Evolutionary conservation across 2,113 vertebrate species (phyloP).

Genomic region (Scartelaos histophorus): DNA sequence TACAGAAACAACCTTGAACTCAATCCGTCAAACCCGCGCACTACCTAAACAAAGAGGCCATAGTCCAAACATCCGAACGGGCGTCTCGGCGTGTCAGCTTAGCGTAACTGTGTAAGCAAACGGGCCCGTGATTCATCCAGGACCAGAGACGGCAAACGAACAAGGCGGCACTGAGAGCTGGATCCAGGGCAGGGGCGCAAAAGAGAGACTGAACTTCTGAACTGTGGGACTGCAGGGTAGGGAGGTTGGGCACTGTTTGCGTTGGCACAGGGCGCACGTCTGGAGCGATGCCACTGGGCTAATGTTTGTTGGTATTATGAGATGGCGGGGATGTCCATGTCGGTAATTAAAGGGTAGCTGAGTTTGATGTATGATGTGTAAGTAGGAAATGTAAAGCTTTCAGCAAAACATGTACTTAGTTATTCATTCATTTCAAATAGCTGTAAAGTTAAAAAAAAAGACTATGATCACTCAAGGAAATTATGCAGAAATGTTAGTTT

Average conservation of each 20-base stretch:
- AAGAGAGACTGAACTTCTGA: conserved; percentile 60
- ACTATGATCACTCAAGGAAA: not conserved
- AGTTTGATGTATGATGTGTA: conserved; percentile 16
- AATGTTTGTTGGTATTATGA: conserved; percentile 48
- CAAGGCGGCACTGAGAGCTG: conserved; percentile 57
- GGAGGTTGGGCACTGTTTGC: conserved; percentile 51
- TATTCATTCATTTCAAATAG: not conserved
- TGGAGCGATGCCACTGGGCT: conserved; percentile 37
- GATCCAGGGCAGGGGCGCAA: conserved; percentile 46
- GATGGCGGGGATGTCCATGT: conserved; percentile 14
- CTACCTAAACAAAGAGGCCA: conserved; percentile 62
- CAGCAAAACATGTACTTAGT: not conserved
- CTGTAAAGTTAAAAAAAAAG: not conserved
- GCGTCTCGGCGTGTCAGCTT: conserved; percentile 56
- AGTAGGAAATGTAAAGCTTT: conserved; percentile 9
- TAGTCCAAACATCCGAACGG: conserved; percentile 64
- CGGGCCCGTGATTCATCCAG: conserved; percentile 67
- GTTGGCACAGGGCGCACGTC: conserved; percentile 37
- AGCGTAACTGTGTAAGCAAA: conserved; percentile 59
- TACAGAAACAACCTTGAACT: conserved; percentile 58
- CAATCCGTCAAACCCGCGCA: conserved; percentile 47
- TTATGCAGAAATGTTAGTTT: not conserved
- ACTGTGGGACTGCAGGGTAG: conserved; percentile 42
- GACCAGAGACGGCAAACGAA: conserved; percentile 46
- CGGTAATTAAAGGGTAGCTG: conserved; percentile 29